phyloP scores from a whole-genome alignment of 2,888 invertebrate genomes.

The Tiphia femorata region DNA sequence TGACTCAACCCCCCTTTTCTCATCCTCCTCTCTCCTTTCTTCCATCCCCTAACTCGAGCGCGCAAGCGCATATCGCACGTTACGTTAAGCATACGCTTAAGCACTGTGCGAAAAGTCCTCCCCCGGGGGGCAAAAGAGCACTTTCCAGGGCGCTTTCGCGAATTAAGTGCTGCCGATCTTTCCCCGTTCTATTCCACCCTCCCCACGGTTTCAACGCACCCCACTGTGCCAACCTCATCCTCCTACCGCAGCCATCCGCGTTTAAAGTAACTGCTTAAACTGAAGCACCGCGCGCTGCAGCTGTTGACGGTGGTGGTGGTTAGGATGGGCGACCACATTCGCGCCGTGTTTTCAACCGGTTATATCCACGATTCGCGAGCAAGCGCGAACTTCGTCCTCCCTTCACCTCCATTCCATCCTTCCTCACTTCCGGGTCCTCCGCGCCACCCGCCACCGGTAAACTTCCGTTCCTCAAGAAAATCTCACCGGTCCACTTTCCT shows the following conservation, averaged over 20 bases:
- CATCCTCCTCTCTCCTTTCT: background rate
- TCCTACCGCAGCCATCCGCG: background rate
- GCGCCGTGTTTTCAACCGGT: background rate
- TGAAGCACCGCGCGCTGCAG: background rate
- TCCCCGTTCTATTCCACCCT: conserved; percentile 5
- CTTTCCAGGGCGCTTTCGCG: conserved; percentile 19
- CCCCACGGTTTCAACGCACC: background rate
- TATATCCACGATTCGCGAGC: too few relatives aligned
- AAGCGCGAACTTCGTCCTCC: background rate
- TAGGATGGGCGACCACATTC: background rate
- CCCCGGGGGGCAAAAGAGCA: conserved; percentile 25
- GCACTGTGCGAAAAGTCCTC: background rate
- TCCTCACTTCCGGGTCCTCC: background rate
- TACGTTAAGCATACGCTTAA: background rate
- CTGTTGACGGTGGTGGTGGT: too few relatives aligned
- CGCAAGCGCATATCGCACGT: background rate
- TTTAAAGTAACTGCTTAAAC: conserved; percentile 3
- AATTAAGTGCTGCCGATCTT: conserved; percentile 33
- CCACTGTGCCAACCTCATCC: background rate
- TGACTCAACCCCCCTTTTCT: too few relatives aligned
- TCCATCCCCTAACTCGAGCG: background rate
- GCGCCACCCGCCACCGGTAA: too few relatives aligned
- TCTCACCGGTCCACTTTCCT: too few relatives aligned
- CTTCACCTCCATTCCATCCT: background rate
- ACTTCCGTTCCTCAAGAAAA: too few relatives aligned